These are phyloP conservation scores for Capitella teleta DNA, from an alignment of 1,140 invertebrate species.

Conservation along the genomic window DNA sequence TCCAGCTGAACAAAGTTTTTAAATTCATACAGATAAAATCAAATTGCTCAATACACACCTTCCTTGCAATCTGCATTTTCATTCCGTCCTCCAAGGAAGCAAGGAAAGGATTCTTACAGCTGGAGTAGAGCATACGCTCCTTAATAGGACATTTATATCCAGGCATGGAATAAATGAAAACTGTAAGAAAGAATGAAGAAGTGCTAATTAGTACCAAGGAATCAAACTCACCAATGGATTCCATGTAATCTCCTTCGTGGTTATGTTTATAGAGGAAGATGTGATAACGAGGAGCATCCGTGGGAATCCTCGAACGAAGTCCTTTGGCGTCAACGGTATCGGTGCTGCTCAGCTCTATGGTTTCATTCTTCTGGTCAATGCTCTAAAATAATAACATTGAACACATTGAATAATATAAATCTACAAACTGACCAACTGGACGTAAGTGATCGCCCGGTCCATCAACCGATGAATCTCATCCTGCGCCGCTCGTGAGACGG, in stretches of 20 bases:
- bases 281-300: constrained; percentile 79
- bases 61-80: constrained; percentile 67
- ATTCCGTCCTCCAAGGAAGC: constrained; percentile 53
- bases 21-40: background rate
- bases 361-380: constrained; percentile 34
- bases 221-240: constrained; percentile 58
- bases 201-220: background rate
- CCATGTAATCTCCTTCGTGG: constrained; percentile 78
- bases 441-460: constrained; percentile 48
- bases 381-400: constrained; percentile 21
- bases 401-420: background rate
- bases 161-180: constrained; percentile 97
- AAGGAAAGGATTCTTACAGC: constrained; percentile 79
- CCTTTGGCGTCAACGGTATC: constrained; percentile 35
- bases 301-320: constrained; percentile 65
- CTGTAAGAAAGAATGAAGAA: constrained; percentile 48
- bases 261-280: constrained; percentile 81
- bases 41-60: constrained; percentile 50
- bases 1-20: constrained; percentile 59
- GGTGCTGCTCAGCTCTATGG: constrained; percentile 25
- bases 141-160: constrained; percentile 86
- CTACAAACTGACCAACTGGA: constrained; percentile 46
- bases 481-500: constrained; percentile 69
- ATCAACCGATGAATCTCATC: constrained; percentile 54
- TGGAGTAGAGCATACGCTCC: constrained; percentile 95